Base-by-base conservation (phyloP, 2,888 invertebrate species). In the Leucophenga montana region DNA sequence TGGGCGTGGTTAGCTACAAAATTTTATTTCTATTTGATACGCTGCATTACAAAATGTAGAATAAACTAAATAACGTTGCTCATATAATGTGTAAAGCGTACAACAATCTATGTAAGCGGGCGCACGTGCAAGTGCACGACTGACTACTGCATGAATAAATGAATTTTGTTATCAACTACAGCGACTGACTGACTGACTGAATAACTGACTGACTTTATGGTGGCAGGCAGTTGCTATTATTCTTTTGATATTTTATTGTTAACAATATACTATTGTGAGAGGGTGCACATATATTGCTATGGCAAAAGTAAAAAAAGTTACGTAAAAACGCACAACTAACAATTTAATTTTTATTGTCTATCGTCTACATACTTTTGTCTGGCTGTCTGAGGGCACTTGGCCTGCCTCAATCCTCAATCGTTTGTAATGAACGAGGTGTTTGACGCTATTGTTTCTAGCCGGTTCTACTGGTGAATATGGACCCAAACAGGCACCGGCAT, bases 301-400 rank as follows among this genome's bases (percentile, higher is more conserved):
- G 20, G 20, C 27, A 57, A 57, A 27, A 27, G n/a, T 13, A 22
- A 57, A n/a, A 9, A 16, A 22, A 56, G 18, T 56, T 3, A 22
- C 56, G 56, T 22, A 56, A 61, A 39, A 39, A 16, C 13, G 39
- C 59, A 33, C 61, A 61, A 61, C 61, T 61, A 44, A 61, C 61
- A 61, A 61, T 61, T 61, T 61, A 61, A 61, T 61, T 61, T 61
- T 61, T 61, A 61, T 61, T 61, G 18, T 16, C 18, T 18, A 18
- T 3, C 18, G 54, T 39, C 39, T 39, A 39, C 39, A 39, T 54
- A 54, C 18, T 33, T 11, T 39, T 39, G 39, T 11, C 39, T 39
- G 39, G 3, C 39, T 1, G 39, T 39, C 39, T 39, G 39, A 39
- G 39, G 39, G 39, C 39, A 39, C 39, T 39, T 39, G 39, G 39